These are phyloP conservation scores for Rotaria macrura DNA, from an alignment of 2,888 invertebrate genomes.

Conservation along the genomic window DNA sequence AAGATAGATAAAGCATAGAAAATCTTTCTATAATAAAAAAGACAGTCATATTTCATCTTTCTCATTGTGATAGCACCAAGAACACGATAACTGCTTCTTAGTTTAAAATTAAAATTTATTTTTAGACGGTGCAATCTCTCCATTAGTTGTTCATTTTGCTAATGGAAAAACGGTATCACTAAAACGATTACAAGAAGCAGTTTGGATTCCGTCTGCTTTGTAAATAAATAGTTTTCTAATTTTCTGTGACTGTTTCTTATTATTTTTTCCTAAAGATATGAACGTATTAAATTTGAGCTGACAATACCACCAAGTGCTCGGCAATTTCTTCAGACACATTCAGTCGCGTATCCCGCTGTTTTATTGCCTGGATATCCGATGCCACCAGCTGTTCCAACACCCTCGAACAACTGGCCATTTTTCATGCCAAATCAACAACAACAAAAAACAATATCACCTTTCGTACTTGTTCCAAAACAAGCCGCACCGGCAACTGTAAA, in stretches of 20 bases:
- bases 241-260: constrained; percentile 31
- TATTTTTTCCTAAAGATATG: not conserved
- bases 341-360: not conserved
- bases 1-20: no score
- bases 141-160: constrained; percentile 43
- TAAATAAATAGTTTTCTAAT: constrained; percentile 44
- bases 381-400: not conserved
- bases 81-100: no score
- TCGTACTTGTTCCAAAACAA: not conserved
- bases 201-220: constrained; percentile 45
- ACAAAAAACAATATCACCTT: not conserved
- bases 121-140: constrained; percentile 37
- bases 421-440: not conserved
- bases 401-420: not conserved
- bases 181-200: constrained; percentile 36
- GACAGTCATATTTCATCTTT: not conserved
- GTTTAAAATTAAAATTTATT: not conserved
- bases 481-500: not conserved
- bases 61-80: not conserved
- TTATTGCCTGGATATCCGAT: not conserved
- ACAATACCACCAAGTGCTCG: not conserved
- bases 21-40: no score
- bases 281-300: not conserved
- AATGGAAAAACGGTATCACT: constrained; percentile 42
- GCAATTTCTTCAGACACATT: not conserved